phyloP scores from a whole-genome alignment of 2,113 vertebrate species.

The Actenoides hombroni region DNA sequence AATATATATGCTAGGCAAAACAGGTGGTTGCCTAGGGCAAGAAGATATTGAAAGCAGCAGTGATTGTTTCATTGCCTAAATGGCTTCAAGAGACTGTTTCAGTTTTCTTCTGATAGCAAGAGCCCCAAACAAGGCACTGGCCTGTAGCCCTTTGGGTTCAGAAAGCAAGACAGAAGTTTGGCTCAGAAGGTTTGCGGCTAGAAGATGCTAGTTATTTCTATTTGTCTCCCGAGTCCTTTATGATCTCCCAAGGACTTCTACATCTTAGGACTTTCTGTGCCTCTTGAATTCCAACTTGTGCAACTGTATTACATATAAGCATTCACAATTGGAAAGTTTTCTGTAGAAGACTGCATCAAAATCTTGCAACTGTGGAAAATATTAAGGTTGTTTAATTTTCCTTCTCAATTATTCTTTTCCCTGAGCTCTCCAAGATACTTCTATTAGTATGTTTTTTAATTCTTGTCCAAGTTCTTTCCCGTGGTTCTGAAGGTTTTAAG shows the following conservation, averaged over 20 bases:
- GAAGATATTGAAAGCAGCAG: constrained; percentile 44
- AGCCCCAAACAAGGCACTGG: background rate
- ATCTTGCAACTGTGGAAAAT: background rate
- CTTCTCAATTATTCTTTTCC: background rate
- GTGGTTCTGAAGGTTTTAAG: background rate
- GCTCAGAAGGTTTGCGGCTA: background rate
- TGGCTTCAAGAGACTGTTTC: background rate
- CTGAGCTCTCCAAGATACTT: background rate
- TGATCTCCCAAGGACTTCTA: background rate
- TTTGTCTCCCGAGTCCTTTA: background rate
- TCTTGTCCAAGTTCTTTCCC: background rate
- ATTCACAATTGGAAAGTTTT: background rate
- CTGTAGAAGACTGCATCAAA: background rate
- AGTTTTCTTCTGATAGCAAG: background rate
- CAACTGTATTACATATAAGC: background rate
- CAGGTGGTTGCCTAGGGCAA: constrained; percentile 57
- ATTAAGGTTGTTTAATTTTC: background rate
- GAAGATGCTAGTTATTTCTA: background rate
- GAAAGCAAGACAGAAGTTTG: background rate
- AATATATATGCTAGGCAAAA: background rate
- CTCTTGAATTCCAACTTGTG: background rate
- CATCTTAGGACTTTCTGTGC: background rate
- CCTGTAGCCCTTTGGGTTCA: background rate
- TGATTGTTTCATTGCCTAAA: constrained; percentile 34
- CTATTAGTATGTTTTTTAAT: background rate